These are phyloP conservation scores for Atherinosoma microstoma DNA, from an alignment of 2,797 vertebrate species.

Conservation along the genomic window DNA sequence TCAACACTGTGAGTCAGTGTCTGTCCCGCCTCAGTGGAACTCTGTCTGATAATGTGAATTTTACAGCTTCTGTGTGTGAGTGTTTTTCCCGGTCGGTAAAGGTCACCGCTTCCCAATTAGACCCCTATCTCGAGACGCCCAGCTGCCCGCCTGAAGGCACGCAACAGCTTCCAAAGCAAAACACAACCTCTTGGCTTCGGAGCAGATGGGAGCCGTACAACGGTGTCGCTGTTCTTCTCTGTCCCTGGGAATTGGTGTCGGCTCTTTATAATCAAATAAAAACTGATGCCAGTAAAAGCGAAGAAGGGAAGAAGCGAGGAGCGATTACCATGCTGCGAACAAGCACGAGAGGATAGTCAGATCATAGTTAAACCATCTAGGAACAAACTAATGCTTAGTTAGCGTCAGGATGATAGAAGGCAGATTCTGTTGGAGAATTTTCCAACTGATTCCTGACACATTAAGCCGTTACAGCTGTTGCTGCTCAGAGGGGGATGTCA, in stretches of 20 bases:
- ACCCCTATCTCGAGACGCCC: conserved; percentile 55
- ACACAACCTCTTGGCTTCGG: conserved; percentile 31
- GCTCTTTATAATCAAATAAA: conserved; percentile 35
- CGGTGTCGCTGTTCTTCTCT: conserved; percentile 20
- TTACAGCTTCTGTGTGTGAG: conserved; percentile 45
- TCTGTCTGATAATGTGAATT: conserved; percentile 51
- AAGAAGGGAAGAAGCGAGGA: conserved; percentile 12
- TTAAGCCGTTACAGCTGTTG: neutral
- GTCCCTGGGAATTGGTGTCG: conserved; percentile 37
- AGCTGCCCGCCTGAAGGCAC: conserved; percentile 33
- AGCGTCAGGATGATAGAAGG: too few relatives aligned
- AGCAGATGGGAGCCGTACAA: conserved; percentile 35
- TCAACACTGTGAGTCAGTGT: conserved; percentile 35
- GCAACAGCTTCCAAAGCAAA: conserved; percentile 38
- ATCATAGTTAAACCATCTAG: neutral
- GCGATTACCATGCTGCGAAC: neutral
- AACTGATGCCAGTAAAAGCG: neutral
- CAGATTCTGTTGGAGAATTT: too few relatives aligned
- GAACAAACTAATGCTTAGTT: neutral
- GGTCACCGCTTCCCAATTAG: conserved; percentile 72
- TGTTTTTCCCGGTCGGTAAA: conserved; percentile 55
- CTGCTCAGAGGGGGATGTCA: neutral
- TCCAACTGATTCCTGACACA: neutral
- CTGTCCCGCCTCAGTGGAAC: conserved; percentile 34
- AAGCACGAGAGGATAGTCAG: too few relatives aligned